These are phyloP conservation scores for Ischnus inquisitorius DNA, from an alignment of 2,888 invertebrate genomes.

Conservation along the genomic window DNA sequence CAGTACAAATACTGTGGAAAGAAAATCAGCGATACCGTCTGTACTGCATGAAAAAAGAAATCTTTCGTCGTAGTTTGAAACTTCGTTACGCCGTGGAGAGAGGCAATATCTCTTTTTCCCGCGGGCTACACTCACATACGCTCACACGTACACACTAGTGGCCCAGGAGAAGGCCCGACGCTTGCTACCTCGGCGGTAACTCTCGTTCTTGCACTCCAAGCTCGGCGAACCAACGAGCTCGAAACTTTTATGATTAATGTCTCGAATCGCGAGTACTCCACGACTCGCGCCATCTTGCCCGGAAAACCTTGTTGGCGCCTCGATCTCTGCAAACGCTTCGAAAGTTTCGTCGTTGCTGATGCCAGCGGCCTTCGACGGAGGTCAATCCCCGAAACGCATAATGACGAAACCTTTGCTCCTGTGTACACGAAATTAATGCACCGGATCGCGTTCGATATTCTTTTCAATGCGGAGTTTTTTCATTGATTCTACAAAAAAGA, in stretches of 20 bases:
- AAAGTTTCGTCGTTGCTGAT: conserved; percentile 57
- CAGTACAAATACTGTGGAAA: background rate
- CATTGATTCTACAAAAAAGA: too few species aligned
- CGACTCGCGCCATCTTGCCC: conserved; percentile 61
- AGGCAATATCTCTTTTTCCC: conserved; percentile 38
- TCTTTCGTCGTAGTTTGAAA: conserved; percentile 28
- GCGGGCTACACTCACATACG: background rate
- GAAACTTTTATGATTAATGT: conserved; percentile 73
- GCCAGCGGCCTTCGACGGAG: conserved; percentile 24
- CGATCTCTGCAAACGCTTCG: conserved; percentile 20
- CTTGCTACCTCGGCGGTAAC: conserved; percentile 47
- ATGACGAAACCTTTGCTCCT: background rate
- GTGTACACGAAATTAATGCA: background rate
- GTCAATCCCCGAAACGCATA: conserved; percentile 25
- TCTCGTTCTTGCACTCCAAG: conserved; percentile 58
- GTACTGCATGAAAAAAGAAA: conserved; percentile 8
- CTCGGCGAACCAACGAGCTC: conserved; percentile 58
- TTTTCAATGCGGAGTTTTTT: background rate
- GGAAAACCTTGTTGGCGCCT: conserved; percentile 43
- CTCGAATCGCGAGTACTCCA: conserved; percentile 43
- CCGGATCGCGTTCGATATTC: background rate
- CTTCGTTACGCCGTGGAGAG: conserved; percentile 24
- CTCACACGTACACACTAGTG: background rate
- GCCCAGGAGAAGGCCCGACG: conserved; percentile 17
- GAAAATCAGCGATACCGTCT: conserved; percentile 6